Evolutionary conservation across 2,888 invertebrate species (phyloP), one percentile per base, ranked within the genome.

Genomic region (Maniola hyperantus): DNA sequence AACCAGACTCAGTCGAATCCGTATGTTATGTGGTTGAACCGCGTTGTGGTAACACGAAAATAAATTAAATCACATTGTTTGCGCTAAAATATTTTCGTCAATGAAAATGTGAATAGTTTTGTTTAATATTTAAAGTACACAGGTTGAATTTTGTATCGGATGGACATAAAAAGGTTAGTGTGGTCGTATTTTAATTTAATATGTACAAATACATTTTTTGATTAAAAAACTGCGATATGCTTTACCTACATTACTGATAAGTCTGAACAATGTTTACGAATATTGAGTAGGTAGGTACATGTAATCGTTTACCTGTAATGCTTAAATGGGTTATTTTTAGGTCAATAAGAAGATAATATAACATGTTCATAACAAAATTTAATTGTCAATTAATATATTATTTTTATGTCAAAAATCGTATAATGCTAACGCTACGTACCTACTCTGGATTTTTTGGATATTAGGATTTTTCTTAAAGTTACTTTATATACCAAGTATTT

Each of bases 1-100:
- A 15, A 6, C n/a, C 15, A 11, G 10, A 11, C 18, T 76, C 79
- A 80, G 84, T 83, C 74, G 74, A 72, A 77, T 79, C 77, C 79
- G 76, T 71, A 75, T 80, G 64, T 42, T 34, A 50, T 46, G 57
- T 34, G 50, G 64, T 39, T 48, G 20, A 20, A 26, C 46, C 61
- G 48, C 42, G 62, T 65, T 62, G 51, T 46, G 53, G 18, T 46
- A 20, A 54, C 13, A 34, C 13, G 7, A 15, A 39, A 54, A 51
- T 55, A 55, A 33, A 50, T 55, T 36, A 42, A 54, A 50, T n/a
- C 20, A 15, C 26, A n/a, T 34, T 46, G 26, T 26, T 51, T 57
- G 59, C 59, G 59, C 48, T 39, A 55, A 13, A 51, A 44, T 36
- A 61, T 54, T 64, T 58, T 55, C 53, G 10, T 59, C 18, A 63